Evolutionary conservation across 1,140 invertebrate species (phyloP).

Genomic region (Drosophila kikkawai): DNA sequence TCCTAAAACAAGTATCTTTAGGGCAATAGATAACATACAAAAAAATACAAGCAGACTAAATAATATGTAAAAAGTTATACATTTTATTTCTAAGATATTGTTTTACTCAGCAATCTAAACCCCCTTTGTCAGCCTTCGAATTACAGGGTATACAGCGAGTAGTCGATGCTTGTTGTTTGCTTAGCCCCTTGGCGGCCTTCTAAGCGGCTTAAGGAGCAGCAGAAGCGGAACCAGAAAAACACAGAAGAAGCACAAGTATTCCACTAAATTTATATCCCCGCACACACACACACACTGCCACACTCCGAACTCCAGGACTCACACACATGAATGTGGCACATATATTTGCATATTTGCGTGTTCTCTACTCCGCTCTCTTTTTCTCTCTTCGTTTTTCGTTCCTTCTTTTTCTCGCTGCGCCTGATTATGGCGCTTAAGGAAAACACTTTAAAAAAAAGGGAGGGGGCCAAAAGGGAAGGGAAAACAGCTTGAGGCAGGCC

Average conservation of each 20-base stretch:
- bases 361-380: slow-evolving; percentile 67
- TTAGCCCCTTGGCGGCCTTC: slow-evolving; percentile 66
- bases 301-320: slow-evolving; percentile 29
- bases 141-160: slow-evolving; percentile 50
- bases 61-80: neutral
- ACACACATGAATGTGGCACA: slow-evolving; percentile 45
- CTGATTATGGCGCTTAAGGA: slow-evolving; percentile 83
- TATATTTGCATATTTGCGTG: slow-evolving; percentile 82
- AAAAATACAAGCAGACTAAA: no score
- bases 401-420: slow-evolving; percentile 62
- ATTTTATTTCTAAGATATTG: neutral
- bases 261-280: slow-evolving; percentile 40
- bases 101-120: no score
- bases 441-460: slow-evolving; percentile 73
- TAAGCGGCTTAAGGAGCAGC: slow-evolving; percentile 78
- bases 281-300: slow-evolving; percentile 23
- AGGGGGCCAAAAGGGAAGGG: neutral
- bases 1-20: no score
- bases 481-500: slow-evolving; percentile 41
- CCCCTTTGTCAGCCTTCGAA: neutral
- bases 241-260: slow-evolving; percentile 47
- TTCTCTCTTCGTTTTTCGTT: neutral
- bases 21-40: no score
- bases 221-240: slow-evolving; percentile 34
- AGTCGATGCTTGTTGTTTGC: slow-evolving; percentile 64